A percentile compares a stretch with the other conserved stretches of the same genome.
Evolutionary conservation across 2,113 vertebrate genomes (phyloP).

Genomic region (Cettia cetti): DNA sequence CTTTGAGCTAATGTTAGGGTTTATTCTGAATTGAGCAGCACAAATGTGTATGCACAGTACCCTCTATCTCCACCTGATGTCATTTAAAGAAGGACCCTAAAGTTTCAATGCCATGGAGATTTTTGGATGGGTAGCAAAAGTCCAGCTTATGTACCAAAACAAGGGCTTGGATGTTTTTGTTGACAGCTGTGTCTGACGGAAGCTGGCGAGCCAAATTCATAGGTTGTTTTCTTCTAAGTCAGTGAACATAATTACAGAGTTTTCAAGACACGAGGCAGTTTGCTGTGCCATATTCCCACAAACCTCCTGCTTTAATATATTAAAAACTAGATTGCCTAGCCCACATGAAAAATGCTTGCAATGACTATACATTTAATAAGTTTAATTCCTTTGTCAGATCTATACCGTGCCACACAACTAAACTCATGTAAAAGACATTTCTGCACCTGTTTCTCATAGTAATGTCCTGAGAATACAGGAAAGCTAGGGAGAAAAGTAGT

Average conservation of each 20-base stretch:
- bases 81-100: not conserved
- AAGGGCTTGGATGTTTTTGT: not conserved
- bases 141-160: not conserved
- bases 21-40: not conserved
- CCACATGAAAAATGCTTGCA: not conserved
- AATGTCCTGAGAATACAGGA: not conserved
- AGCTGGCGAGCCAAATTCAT: not conserved
- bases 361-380: not conserved
- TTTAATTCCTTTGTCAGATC: not conserved
- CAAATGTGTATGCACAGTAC: not conserved
- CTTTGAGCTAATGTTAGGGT: not conserved
- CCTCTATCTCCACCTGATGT: rapidly evolving
- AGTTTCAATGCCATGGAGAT: not conserved
- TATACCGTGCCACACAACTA: not conserved
- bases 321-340: not conserved
- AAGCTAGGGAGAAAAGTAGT: not conserved
- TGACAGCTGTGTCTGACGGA: not conserved
- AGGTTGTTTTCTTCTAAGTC: not conserved
- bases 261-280: not conserved
- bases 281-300: not conserved
- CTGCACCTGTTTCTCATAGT: not conserved
- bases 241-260: not conserved
- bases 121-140: not conserved
- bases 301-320: not conserved
- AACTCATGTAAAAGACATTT: not conserved